Evolutionary conservation across 2,113 vertebrate species (phyloP), one percentile per base, ranked within the genome.

Genomic region (Gallinago jamesoni): DNA sequence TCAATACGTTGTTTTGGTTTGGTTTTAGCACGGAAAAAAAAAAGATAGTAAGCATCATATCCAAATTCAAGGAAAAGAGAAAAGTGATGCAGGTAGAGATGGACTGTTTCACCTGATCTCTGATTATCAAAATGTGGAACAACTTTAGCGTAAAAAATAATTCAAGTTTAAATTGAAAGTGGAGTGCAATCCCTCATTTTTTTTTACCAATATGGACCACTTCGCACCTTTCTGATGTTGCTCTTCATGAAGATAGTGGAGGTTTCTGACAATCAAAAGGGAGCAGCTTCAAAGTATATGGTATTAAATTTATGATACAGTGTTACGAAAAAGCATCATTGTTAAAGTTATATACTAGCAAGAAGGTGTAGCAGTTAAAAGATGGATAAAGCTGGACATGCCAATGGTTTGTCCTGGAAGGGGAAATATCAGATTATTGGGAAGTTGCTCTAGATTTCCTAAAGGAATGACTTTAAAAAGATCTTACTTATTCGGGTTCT

Each of bases 41-140:
- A 50, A 55, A 35, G 33, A 8, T 15, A 57, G 14, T 6, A 72
- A 86, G 4, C 5, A 6, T 67, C 9, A 79, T 37, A 62, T 37
- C 6, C 28, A 60, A 50, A 73, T 64, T 87, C 35, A 77, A 59
- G 14, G 15, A 50, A 68, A 47, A 67, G 11, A 25, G 73, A 79
- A 53, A 31, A 22, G 8, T 1, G 0, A 10, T 64, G 4, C 7
- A 45, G 21, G 16, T 74, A 39, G 45, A 67, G n/a, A 45, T 0
- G 2, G n/a, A 7, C 47, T 85, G 41, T 48, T 86, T 72, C 56
- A 57, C 4, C 22, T 70, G 6, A 63, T 87, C 14, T 72, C 43
- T 91, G 53, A 27, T 84, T 84, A 76, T 82, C 31, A 43, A 87
- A 62, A 7, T 76, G 63, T 37, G 25, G 28, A 94, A 67, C 12